Percentiles rank a stretch among this genome's conserved stretches.
Evolutionary conservation across 2,113 vertebrate species (phyloP).

Genomic region (Stegastes partitus): DNA sequence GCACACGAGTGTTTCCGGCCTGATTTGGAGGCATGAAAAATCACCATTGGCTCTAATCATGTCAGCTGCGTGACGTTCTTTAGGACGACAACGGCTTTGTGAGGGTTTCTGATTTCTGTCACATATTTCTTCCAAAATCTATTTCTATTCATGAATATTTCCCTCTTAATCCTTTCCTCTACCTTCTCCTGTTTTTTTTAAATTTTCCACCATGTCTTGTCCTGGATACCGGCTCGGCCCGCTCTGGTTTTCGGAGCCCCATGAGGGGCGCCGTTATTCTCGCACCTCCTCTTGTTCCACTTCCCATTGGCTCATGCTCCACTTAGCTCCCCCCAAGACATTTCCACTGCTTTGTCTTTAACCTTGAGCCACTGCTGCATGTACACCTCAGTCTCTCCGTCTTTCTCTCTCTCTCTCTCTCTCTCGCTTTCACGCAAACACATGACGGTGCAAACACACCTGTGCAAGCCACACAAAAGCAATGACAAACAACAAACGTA

Average conservation of each 20-base stretch:
- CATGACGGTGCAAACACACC: not conserved
- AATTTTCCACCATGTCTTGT: constrained; percentile 36
- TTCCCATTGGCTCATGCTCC: constrained; percentile 66
- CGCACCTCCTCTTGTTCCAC: constrained; percentile 70
- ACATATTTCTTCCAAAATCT: no score
- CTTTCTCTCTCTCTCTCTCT: no score
- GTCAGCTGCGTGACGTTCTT: not conserved
- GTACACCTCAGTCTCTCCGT: not conserved
- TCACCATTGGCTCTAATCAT: constrained; percentile 14
- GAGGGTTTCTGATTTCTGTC: no score
- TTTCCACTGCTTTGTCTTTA: constrained; percentile 22
- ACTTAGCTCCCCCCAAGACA: constrained; percentile 54
- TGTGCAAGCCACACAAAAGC: constrained; percentile 43
- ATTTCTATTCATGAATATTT: not conserved
- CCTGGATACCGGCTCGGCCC: constrained; percentile 68
- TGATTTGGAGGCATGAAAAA: constrained; percentile 3
- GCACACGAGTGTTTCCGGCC: no score
- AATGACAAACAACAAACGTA: constrained; percentile 32
- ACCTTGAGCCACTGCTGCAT: constrained; percentile 51
- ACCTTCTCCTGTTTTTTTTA: not conserved
- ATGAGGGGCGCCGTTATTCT: constrained; percentile 50
- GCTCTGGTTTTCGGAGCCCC: constrained; percentile 59
- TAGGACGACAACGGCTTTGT: not conserved
- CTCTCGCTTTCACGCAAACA: not conserved
- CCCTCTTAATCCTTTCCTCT: not conserved